Conservation (phyloP, 2,113 vertebrate species). For the Scatophagus argus region DNA sequence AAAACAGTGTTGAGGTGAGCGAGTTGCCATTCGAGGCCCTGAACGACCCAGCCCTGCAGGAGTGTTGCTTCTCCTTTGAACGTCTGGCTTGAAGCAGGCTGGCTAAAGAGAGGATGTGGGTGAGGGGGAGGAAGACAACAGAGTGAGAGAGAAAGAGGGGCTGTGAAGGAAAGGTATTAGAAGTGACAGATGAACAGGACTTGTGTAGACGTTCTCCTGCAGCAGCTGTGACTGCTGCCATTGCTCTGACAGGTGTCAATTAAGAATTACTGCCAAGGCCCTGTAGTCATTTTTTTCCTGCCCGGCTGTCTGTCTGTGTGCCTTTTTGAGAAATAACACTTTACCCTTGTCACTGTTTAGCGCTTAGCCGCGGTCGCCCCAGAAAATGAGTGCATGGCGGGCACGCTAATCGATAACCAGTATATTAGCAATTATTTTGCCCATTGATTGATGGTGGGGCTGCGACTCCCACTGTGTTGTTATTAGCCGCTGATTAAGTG, state of each 20-base stretch:
- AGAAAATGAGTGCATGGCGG: conserved; percentile 93
- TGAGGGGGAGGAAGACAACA: conserved; percentile 84
- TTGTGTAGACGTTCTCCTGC: conserved; percentile 90
- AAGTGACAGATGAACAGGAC: conserved; percentile 99
- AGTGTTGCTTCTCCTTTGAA: conserved; percentile 44
- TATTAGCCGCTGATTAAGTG: conserved; percentile 99
- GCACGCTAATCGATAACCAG: conserved; percentile 98
- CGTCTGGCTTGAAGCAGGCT: conserved; percentile 74
- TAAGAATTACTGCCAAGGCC: conserved; percentile 98
- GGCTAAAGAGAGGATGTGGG: conserved; percentile 84
- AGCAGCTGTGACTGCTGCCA: conserved; percentile 91
- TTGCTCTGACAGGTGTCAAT: conserved; percentile 99
- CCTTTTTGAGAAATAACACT: conserved; percentile 98
- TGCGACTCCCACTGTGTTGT: conserved; percentile 92
- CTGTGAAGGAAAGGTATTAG: conserved; percentile 95
- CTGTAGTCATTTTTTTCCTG: conserved; percentile 85
- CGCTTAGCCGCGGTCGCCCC: conserved; percentile 92
- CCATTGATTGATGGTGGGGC: conserved; percentile 98
- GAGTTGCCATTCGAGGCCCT: conserved; percentile 10
- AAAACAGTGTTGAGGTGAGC: conserved; percentile 7
- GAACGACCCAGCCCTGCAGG: conserved; percentile 24
- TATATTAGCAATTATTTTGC: conserved; percentile 99
- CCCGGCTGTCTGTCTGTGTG: conserved; percentile 90
- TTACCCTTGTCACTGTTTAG: conserved; percentile 99
- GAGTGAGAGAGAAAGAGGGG: conserved; percentile 83